Conservation (phyloP, 2,797 vertebrate genomes). For the Octomys mimax region DNA sequence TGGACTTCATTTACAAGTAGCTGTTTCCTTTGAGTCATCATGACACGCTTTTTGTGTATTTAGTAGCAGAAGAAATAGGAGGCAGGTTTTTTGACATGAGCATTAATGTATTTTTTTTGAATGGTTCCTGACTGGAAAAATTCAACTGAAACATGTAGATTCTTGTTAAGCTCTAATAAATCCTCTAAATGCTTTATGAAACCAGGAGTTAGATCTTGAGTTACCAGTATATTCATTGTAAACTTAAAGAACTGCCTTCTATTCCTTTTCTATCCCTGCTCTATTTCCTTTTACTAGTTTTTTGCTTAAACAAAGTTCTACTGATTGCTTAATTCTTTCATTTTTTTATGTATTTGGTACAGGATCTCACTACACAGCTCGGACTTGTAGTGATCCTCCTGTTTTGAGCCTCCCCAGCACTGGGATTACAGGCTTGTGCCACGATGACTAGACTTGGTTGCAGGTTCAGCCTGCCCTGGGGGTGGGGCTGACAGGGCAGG, state of each 20-base stretch:
- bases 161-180: slow-evolving; percentile 49
- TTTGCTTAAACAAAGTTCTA: slow-evolving; percentile 14
- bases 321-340: neutral
- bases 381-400: too few species aligned
- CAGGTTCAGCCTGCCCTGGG: too few species aligned
- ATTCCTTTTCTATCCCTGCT: slow-evolving; percentile 1
- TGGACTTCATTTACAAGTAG: neutral
- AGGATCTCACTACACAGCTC: too few species aligned
- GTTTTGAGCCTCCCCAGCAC: too few species aligned
- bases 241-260: slow-evolving; percentile 27
- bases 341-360: neutral
- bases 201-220: neutral
- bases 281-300: neutral
- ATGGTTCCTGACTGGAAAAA: slow-evolving; percentile 22
- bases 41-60: neutral
- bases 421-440: too few species aligned
- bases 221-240: slow-evolving; percentile 1
- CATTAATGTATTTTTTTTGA: slow-evolving; percentile 47
- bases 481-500: too few species aligned
- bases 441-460: too few species aligned
- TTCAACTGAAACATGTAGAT: slow-evolving; percentile 35
- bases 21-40: slow-evolving; percentile 28
- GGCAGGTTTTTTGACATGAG: neutral
- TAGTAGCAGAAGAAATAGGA: neutral
- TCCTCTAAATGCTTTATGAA: slow-evolving; percentile 9